Base-by-base conservation (phyloP, 2,888 invertebrate species). In the Acleris literana region DNA sequence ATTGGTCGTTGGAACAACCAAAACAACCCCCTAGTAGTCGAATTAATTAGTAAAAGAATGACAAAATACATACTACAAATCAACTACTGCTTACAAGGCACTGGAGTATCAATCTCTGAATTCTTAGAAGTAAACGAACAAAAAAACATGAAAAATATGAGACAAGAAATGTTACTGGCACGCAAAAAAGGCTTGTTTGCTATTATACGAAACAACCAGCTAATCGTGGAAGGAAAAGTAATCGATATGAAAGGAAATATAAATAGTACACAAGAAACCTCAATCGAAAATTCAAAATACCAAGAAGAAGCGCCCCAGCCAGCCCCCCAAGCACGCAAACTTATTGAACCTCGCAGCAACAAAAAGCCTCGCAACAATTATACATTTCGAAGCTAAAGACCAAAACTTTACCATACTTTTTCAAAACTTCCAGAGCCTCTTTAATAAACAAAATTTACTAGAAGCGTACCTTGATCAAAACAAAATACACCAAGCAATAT, bases 401-500 rank as follows among this genome's bases (percentile, higher is more conserved):
- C 9, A 11, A 20, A 18, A 49, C 49, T 49, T 29, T 7, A 29
- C 6, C 6, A 29, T 60, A 18, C 48, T 66, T 7, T 68, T 61
- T 17, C 68, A 70, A 20, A 70, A 70, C 44, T n/a, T 68, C 1
- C 65, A 70, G 63, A 70, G 70, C 25, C 3, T 68, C 2, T 54
- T 60, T 48, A 70, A 70, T 18, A 69, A 69, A 64, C 61, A 64
- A 54, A 49, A 64, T n/a, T n/a, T 64, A n/a, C 7, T 68, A 20
- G 63, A 68, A 51, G 16, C 57, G 0, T 68, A 62, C 22, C 9
- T 68, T 39, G 48, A 57, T 1, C 11, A 68, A 20, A 25, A 63
- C 44, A 48, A 51, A 2, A 43, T 16, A 2, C 49, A 61, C 5
- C 48, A 63, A 54, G 55, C 57, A 7, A 54, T 69, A 25, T 69